These are phyloP conservation scores for Iphiclides podalirius DNA, from an alignment of 2,888 invertebrate species.

Conservation along the genomic window DNA sequence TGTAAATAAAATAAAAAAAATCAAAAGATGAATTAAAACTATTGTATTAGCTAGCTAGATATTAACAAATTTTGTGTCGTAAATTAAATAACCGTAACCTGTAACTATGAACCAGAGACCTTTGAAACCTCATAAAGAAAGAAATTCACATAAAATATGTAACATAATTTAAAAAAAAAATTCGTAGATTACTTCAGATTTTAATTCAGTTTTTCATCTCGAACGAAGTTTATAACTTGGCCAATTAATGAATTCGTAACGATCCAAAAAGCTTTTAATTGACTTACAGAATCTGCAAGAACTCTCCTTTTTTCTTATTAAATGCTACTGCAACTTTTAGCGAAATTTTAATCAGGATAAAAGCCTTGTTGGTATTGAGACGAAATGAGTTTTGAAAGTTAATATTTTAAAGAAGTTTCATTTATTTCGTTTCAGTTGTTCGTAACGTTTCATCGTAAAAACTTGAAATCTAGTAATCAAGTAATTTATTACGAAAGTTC, in stretches of 20 bases:
- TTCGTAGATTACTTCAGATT: too few relatives aligned
- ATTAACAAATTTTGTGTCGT: too few relatives aligned
- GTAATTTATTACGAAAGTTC: neutral
- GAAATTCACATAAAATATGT: too few relatives aligned
- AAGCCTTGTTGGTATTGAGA: constrained; percentile 23
- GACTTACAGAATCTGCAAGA: constrained; percentile 28
- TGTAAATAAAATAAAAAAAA: too few relatives aligned
- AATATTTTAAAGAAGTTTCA: constrained; percentile 2
- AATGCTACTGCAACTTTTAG: constrained; percentile 25
- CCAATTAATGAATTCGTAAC: constrained; percentile 36
- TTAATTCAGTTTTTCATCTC: constrained; percentile 8
- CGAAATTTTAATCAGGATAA: constrained; percentile 24
- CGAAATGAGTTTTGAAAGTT: constrained; percentile 13
- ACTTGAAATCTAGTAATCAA: neutral
- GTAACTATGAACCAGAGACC: too few relatives aligned
- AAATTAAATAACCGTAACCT: too few relatives aligned
- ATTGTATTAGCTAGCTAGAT: too few relatives aligned
- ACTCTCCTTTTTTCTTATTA: constrained; percentile 26
- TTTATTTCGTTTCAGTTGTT: constrained; percentile 3
- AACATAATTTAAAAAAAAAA: too few relatives aligned
- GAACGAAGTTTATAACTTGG: constrained; percentile 23
- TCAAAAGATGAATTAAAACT: too few relatives aligned
- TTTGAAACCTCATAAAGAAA: too few relatives aligned
- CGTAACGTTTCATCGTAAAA: neutral
- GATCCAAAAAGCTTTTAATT: constrained; percentile 35